phyloP scores from a whole-genome alignment of 2,888 invertebrate genomes.

The Agrypnus murinus region DNA sequence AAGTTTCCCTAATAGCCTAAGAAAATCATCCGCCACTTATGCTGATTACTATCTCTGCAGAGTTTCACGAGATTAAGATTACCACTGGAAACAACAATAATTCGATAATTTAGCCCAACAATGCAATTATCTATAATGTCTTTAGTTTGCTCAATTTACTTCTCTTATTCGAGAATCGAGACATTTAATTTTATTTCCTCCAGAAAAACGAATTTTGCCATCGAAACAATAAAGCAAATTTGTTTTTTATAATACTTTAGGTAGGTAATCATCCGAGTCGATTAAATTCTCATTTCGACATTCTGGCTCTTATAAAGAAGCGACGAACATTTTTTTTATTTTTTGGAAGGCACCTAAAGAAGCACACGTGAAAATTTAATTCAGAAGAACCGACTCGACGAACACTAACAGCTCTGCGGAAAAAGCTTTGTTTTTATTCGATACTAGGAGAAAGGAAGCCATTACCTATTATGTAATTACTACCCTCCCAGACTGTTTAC shows the following conservation, averaged over 20 bases:
- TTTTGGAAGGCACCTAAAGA: not conserved
- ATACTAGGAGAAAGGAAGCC: conserved; percentile 22
- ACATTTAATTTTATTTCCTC: too few species aligned
- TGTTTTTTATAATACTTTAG: too few species aligned
- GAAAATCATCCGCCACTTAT: conserved; percentile 46
- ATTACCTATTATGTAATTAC: conserved; percentile 50
- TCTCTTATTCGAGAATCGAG: too few species aligned
- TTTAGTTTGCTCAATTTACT: too few species aligned
- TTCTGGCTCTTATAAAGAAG: too few species aligned
- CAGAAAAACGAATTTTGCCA: too few species aligned
- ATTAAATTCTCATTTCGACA: too few species aligned
- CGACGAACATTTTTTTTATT: not conserved
- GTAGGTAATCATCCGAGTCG: too few species aligned
- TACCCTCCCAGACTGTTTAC: conserved; percentile 46
- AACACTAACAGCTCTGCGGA: conserved; percentile 22
- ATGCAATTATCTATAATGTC: not conserved
- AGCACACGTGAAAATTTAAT: conserved; percentile 30
- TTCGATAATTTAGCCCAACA: conserved; percentile 14
- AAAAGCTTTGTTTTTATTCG: conserved; percentile 29
- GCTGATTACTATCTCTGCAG: conserved; percentile 42
- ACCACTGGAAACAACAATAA: conserved; percentile 23
- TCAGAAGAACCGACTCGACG: conserved; percentile 14
- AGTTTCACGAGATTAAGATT: conserved; percentile 16
- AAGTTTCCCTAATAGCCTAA: conserved; percentile 42
- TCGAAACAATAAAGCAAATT: too few species aligned